These are phyloP conservation scores for Neolamprologus ventralis DNA, from an alignment of 2,113 vertebrate genomes.

Conservation along the genomic window DNA sequence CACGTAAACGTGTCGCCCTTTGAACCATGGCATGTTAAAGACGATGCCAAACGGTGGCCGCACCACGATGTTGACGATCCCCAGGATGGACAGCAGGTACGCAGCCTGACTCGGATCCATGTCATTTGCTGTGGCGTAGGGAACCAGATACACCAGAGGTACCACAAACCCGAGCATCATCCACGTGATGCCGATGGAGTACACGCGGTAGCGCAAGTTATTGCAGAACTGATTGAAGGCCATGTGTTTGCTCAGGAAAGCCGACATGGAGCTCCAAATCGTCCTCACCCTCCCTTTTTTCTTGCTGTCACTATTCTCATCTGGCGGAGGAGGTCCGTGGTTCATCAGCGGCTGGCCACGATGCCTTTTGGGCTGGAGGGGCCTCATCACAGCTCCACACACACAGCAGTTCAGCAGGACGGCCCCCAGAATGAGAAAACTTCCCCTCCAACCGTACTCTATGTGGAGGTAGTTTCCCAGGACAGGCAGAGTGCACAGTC, in stretches of 20 bases:
- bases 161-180: constrained; percentile 84
- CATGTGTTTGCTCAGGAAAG: constrained; percentile 71
- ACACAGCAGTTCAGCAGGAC: constrained; percentile 86
- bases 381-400: constrained; percentile 88
- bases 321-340: neutral
- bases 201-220: constrained; percentile 77
- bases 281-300: neutral
- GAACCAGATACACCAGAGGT: constrained; percentile 84
- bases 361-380: constrained; percentile 51
- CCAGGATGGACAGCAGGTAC: constrained; percentile 80
- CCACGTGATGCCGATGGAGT: constrained; percentile 77
- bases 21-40: constrained; percentile 69
- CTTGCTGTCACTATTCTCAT: neutral
- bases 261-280: neutral
- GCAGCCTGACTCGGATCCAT: constrained; percentile 78
- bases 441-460: constrained; percentile 85
- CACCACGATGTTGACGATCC: constrained; percentile 84
- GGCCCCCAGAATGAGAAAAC: constrained; percentile 85
- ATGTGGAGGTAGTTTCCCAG: constrained; percentile 81
- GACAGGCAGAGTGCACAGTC: constrained; percentile 78
- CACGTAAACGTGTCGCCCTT: constrained; percentile 76
- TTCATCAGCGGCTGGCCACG: constrained; percentile 33
- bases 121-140: constrained; percentile 73
- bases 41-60: constrained; percentile 77
- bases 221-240: constrained; percentile 83